phyloP scores from a whole-genome alignment of 2,888 invertebrate species.

The Eupeodes luniger region DNA sequence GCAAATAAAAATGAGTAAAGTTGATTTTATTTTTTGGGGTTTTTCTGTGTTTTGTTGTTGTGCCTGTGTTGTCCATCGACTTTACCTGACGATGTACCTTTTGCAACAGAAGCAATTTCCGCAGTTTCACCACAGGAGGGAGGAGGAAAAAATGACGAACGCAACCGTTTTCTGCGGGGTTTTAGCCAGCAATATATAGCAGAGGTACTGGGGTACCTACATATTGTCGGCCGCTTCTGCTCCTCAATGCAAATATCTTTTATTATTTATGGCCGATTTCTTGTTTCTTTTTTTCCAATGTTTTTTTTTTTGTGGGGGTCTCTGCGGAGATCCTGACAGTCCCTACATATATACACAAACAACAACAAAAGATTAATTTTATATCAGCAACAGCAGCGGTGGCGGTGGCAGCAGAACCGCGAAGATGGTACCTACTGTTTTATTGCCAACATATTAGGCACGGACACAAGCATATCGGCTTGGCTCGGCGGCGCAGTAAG shows the following conservation, averaged over 20 bases:
- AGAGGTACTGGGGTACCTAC: too few species aligned
- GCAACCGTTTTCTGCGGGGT: slow-evolving; percentile 48
- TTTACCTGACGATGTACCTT: slow-evolving; percentile 6
- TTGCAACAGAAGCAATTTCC: slow-evolving; percentile 62
- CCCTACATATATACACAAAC: slow-evolving; percentile 7
- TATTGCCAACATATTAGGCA: slow-evolving; percentile 80
- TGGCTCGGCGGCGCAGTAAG: slow-evolving; percentile 20
- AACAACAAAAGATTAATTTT: slow-evolving; percentile 72
- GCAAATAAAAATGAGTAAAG: slow-evolving; percentile 36
- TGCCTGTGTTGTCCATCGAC: neutral
- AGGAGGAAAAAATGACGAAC: slow-evolving; percentile 63
- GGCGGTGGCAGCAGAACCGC: slow-evolving; percentile 67
- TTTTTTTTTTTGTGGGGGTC: slow-evolving; percentile 13
- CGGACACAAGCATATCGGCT: slow-evolving; percentile 66
- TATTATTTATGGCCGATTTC: slow-evolving; percentile 79
- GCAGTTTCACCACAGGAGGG: slow-evolving; percentile 35
- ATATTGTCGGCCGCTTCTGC: slow-evolving; percentile 52
- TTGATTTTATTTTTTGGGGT: slow-evolving; percentile 15
- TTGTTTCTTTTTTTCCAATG: slow-evolving; percentile 14
- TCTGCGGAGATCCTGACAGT: slow-evolving; percentile 31
- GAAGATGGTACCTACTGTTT: slow-evolving; percentile 79
- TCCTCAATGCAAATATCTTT: slow-evolving; percentile 78
- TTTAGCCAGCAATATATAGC: slow-evolving; percentile 16
- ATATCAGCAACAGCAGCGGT: slow-evolving; percentile 64
- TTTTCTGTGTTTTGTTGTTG: slow-evolving; percentile 15